Conservation (phyloP, 2,113 vertebrate species). For the Pelodiscus sinensis region DNA sequence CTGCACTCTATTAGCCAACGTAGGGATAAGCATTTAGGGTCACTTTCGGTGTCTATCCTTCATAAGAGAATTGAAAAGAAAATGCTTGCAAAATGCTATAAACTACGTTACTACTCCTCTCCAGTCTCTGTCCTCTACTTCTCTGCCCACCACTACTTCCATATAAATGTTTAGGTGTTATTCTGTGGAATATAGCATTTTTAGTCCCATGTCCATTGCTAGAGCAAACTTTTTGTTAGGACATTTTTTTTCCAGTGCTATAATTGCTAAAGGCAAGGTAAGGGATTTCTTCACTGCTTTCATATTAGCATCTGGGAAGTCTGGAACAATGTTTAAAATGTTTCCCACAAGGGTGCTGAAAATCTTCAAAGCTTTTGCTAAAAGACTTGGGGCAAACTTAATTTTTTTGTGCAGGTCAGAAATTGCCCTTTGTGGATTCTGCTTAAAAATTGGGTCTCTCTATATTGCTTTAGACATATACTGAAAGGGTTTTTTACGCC, state of each 20-base stretch:
- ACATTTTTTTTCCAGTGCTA: conserved; percentile 21
- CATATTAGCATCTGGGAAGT: not conserved
- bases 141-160: conserved; percentile 10
- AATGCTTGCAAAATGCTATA: not conserved
- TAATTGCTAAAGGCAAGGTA: conserved; percentile 11
- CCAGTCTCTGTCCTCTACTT: not conserved
- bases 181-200: conserved; percentile 33
- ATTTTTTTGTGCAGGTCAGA: not conserved
- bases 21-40: not conserved
- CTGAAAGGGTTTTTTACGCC: not conserved
- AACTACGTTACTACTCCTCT: not conserved
- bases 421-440: conserved; percentile 32
- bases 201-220: conserved; percentile 24
- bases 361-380: conserved; percentile 35
- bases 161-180: conserved; percentile 54
- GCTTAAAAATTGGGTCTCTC: not conserved
- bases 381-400: not conserved
- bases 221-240: conserved; percentile 46
- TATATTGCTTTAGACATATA: not conserved
- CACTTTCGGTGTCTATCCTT: not conserved
- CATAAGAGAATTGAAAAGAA: not conserved
- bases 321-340: not conserved
- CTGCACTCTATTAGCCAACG: not conserved
- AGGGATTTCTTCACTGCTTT: not conserved
- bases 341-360: not conserved